phyloP scores from a whole-genome alignment of 2,113 vertebrate species.

The Osmerus eperlanus region DNA sequence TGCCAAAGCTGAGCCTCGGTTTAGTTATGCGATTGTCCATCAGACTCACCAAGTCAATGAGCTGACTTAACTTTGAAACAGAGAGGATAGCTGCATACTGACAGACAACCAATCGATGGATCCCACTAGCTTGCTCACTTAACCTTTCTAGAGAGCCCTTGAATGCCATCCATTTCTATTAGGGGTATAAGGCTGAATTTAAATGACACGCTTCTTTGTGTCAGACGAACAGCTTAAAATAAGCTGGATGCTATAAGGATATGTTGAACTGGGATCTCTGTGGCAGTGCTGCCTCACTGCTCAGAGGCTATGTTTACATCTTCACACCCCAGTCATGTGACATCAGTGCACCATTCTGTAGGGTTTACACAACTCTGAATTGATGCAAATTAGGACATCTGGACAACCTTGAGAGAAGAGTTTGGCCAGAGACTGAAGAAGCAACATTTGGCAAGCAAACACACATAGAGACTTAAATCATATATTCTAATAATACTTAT shows the following conservation, averaged over 20 bases:
- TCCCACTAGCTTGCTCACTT: not conserved
- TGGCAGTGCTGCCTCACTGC: no score
- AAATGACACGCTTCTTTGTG: constrained; percentile 7
- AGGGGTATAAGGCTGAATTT: constrained; percentile 14
- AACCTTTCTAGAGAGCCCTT: not conserved
- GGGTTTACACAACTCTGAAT: not conserved
- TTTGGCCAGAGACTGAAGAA: no score
- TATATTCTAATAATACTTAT: no score
- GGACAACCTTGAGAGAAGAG: not conserved
- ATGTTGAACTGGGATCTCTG: not conserved
- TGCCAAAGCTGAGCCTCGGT: not conserved
- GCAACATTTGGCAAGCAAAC: no score
- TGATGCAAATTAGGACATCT: not conserved
- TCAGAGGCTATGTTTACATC: no score
- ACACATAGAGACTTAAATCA: no score
- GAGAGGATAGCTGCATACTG: not conserved
- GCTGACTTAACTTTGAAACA: constrained; percentile 5
- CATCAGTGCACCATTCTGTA: no score
- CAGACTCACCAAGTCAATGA: not conserved
- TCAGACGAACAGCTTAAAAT: not conserved
- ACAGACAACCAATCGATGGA: not conserved
- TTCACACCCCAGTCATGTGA: no score
- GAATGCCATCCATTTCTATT: not conserved
- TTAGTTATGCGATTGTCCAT: not conserved
- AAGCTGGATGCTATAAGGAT: not conserved